Evolutionary conservation across 2,113 vertebrate genomes (phyloP).

Genomic region (Aegypius monachus): DNA sequence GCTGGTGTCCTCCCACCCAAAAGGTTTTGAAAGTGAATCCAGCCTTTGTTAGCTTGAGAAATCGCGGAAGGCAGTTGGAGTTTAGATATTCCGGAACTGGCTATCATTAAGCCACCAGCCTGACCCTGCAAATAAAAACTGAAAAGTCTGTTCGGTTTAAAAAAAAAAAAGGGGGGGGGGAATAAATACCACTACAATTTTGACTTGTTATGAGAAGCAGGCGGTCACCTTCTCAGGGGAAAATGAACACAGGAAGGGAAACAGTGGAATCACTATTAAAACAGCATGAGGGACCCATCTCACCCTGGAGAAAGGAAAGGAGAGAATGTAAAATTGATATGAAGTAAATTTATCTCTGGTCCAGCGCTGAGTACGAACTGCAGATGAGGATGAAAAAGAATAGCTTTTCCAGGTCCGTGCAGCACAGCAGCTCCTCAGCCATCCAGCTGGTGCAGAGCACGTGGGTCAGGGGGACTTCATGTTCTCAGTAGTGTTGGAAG

Average conservation of each 20-base stretch:
- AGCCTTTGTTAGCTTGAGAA: conserved; percentile 31
- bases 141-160: neutral
- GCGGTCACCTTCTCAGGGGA: neutral
- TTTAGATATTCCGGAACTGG: neutral
- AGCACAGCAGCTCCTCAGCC: neutral
- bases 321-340: neutral
- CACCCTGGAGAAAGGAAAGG: neutral
- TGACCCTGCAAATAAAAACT: neutral
- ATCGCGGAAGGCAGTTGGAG: neutral
- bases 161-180: too few relatives aligned
- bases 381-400: neutral
- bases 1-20: conserved; percentile 35
- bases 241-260: neutral
- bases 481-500: neutral
- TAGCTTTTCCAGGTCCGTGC: neutral
- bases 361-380: neutral
- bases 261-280: neutral
- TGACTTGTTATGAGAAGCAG: neutral
- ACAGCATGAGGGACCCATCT: neutral
- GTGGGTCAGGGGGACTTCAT: neutral
- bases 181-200: neutral
- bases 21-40: conserved; percentile 33
- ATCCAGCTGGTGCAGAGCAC: neutral
- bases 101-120: neutral
- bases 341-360: neutral